Evolutionary conservation across 2,797 vertebrate species (phyloP), one percentile per base, ranked within the genome.

Genomic region (Artibeus lituratus): DNA sequence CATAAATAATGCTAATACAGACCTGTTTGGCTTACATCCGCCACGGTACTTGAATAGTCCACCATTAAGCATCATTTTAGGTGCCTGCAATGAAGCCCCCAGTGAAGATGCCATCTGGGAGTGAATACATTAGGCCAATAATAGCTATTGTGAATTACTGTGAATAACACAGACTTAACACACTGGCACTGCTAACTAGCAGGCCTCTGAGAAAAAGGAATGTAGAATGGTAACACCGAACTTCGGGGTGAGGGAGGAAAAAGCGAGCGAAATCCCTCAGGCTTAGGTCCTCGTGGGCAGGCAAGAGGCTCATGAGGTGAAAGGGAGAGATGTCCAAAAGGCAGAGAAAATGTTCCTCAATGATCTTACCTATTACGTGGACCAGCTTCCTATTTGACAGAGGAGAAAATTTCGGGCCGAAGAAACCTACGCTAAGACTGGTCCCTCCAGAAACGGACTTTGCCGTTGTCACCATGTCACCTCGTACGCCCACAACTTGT

Each of bases 41-140:
- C 65, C 35, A 4, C 7, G n/a, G n/a, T 49, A 88, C 77, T 86
- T 90, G 73, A 78, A 69, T 7, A n/a, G 77, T 32, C 18, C 78
- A 94, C 49, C 81, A 59, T 16, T 8, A 51, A 87, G n/a, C 29
- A 9, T 69, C 7, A 24, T 85, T 57, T 87, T 55, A 88, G 47
- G 82, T 86, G 49, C 14, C 57, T 10, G 55, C 83, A 77, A 18
- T 32, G 69, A 88, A 92, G 65, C 16, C 69, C 93, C 90, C 81
- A 87, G 24, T 53, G 37, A 87, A 91, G 94, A 81, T 55, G 21
- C 89, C 87, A 95, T 94, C 90, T 96, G 95, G 47, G 51, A 97
- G n/a, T 73, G 72, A 94, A 93, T 90, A 94, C 26, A 82, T 97
- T 93, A 94, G 55, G 80, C 78, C 97, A 95, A 65, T 90, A 91